phyloP scores from a whole-genome alignment of 2,113 vertebrate genomes.

The Smithornis capensis region DNA sequence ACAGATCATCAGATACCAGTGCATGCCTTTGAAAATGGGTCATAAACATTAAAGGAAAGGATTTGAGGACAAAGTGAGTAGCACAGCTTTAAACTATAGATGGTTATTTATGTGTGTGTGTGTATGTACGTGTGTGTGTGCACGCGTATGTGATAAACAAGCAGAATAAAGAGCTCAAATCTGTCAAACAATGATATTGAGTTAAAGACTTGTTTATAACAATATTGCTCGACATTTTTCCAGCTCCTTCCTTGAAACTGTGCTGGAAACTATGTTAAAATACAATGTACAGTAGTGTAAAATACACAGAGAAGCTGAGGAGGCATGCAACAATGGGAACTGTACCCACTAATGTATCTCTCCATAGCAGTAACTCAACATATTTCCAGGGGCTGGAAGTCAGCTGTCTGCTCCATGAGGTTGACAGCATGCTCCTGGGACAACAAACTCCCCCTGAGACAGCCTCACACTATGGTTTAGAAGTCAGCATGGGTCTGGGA shows the following conservation, averaged over 20 bases:
- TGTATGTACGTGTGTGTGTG: background rate
- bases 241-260: background rate
- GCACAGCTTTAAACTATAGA: background rate
- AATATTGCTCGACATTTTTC: background rate
- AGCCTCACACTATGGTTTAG: background rate
- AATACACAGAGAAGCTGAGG: background rate
- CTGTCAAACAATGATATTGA: background rate
- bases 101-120: background rate
- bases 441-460: background rate
- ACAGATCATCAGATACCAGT: conserved; percentile 16
- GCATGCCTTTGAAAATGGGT: conserved; percentile 26
- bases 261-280: background rate
- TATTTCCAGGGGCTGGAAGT: background rate
- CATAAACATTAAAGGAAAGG: conserved; percentile 56
- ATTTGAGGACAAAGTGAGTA: conserved; percentile 40
- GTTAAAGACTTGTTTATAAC: conserved; percentile 27
- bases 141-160: background rate
- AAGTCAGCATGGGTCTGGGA: background rate
- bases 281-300: background rate
- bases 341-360: background rate
- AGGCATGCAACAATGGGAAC: background rate
- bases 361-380: background rate
- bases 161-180: background rate
- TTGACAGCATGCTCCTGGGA: background rate
- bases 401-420: background rate